These are phyloP conservation scores for Stercorarius parasiticus DNA, from an alignment of 2,113 vertebrate species.

Conservation along the genomic window DNA sequence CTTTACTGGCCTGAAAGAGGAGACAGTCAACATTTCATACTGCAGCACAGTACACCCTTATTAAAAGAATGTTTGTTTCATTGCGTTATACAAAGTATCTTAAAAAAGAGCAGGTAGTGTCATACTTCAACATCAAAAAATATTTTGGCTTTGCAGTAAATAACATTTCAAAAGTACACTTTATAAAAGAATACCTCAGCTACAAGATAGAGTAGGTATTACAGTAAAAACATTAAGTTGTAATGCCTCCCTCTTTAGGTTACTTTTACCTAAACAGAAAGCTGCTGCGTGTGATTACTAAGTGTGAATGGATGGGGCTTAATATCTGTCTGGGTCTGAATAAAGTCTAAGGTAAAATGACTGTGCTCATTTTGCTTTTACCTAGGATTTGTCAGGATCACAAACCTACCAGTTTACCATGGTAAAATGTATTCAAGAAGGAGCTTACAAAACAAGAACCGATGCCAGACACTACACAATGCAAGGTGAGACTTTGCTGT, in stretches of 20 bases:
- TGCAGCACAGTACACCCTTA: not conserved
- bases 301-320: not conserved
- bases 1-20: conserved; percentile 86
- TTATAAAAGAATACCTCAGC: not conserved
- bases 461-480: not conserved
- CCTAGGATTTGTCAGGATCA: not conserved
- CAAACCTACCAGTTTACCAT: not conserved
- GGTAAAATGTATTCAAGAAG: not conserved
- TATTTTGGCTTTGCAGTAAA: not conserved
- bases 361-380: not conserved
- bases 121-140: not conserved
- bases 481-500: not conserved
- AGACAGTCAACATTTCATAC: not conserved
- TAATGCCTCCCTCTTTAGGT: not conserved
- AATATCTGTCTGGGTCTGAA: not conserved
- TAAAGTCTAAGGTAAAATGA: not conserved
- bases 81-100: not conserved
- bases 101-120: not conserved
- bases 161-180: not conserved
- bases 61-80: fast-evolving
- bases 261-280: not conserved
- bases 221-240: not conserved
- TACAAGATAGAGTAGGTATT: not conserved
- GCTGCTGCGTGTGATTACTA: not conserved
- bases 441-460: not conserved